Evolutionary conservation across 1,140 invertebrate species (phyloP), one percentile per base, ranked within the genome.

Genomic region (roundworm (Caenorhabditis elegans)): DNA sequence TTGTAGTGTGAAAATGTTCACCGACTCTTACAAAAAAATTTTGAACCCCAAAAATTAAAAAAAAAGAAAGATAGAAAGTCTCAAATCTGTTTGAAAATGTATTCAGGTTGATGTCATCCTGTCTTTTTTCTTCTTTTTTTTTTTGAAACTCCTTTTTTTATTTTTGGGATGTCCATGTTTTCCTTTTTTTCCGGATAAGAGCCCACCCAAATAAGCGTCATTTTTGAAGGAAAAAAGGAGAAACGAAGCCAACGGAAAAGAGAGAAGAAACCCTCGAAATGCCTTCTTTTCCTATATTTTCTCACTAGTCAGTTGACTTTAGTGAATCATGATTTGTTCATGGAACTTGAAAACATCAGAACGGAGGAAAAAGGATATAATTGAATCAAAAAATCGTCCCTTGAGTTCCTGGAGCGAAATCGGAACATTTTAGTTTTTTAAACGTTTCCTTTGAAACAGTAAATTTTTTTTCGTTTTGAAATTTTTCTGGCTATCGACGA

Each of bases 101-200:
- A 4, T 22, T 24, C 60, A 70, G 60, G 60, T 70, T 70, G 34
- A 70, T 70, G 60, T 70, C 60, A 70, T 70, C 60, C 43, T 70
- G 24, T 70, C 34, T 31, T 43, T 60, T 34, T 60, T 34, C 28
- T 34, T 6, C 17, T 34, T 15, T 60, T 34, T 17, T 60, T 34
- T 28, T 53, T 53, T 11, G n/a, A n/a, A n/a, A n/a, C 34, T 70
- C 34, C 34, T 43, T 70, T 31, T 70, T 70, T 43, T 70, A 70
- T 39, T 70, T 70, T 70, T 39, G 60, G n/a, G 60, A 70, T 70
- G 28, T 70, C 34, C 34, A 39, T 60, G 53, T 70, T 70, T 70
- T 70, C 34, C 19, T 43, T 43, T 70, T 70, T 70, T 39, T 39
- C 34, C 34, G 34, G 31, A 36, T 24, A 39, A 70, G 60, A 39